Conservation (phyloP, 53 echinoderm and acorn worm species). For the Actinopyga echinites region DNA sequence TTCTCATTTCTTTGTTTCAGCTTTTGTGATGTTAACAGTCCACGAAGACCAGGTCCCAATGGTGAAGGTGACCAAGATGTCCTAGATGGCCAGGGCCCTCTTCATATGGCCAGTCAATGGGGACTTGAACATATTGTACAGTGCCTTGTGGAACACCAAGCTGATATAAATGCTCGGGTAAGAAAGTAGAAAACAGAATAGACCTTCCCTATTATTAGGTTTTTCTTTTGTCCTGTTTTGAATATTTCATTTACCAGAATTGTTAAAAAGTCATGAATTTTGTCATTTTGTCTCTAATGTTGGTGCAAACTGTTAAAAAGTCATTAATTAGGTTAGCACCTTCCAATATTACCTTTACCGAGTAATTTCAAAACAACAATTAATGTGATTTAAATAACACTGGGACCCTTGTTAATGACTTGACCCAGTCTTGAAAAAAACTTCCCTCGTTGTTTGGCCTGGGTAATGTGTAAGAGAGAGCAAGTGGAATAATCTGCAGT, state of each 20-base stretch:
- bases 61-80: conserved; percentile 83
- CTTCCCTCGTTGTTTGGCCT: no score
- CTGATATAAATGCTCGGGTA: conserved; percentile 98
- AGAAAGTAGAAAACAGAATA: not conserved
- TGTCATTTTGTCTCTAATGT: no score
- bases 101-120: conserved; percentile 97
- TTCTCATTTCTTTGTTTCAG: conserved; percentile 19
- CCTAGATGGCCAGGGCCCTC: conserved; percentile 86
- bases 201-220: not conserved
- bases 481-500: no score
- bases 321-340: no score
- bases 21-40: conserved; percentile 97
- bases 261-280: no score
- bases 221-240: not conserved
- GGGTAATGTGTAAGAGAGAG: no score
- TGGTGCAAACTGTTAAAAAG: no score
- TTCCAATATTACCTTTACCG: no score
- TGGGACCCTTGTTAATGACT: no score
- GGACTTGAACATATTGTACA: conserved; percentile 96
- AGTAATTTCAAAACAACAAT: no score
- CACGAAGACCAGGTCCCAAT: conserved; percentile 84
- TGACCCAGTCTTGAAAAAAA: no score
- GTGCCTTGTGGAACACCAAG: conserved; percentile 96
- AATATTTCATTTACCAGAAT: not conserved
- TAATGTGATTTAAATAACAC: no score